Conservation (phyloP, 2,113 vertebrate genomes). For the Pangasianodon hypophthalmus region DNA sequence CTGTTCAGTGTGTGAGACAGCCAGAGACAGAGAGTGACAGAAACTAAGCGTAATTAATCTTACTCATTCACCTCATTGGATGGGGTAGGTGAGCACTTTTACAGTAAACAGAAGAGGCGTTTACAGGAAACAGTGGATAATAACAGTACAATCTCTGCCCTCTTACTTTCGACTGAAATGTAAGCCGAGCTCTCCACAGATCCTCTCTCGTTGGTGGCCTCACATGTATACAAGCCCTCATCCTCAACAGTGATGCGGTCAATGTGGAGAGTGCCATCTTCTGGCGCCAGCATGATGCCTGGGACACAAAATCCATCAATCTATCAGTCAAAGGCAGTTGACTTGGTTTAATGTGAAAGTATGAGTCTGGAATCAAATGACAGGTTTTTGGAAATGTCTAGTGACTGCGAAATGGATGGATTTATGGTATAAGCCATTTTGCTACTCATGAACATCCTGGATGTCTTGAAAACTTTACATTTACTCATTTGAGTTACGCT, state of each 20-base stretch:
- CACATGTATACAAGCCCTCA: slow-evolving; percentile 87
- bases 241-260: slow-evolving; percentile 88
- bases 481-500: not conserved
- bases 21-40: not conserved
- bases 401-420: not conserved
- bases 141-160: not conserved
- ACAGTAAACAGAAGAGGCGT: not conserved
- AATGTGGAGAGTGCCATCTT: slow-evolving; percentile 85
- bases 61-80: not conserved
- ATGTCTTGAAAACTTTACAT: not conserved
- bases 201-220: slow-evolving; percentile 86
- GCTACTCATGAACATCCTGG: not conserved
- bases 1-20: slow-evolving; percentile 33
- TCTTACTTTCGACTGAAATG: slow-evolving; percentile 85
- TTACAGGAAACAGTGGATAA: not conserved
- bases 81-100: not conserved
- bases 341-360: not conserved
- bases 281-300: slow-evolving; percentile 86
- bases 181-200: slow-evolving; percentile 83
- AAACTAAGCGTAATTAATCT: not conserved
- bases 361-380: not conserved
- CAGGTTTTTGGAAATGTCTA: not conserved
- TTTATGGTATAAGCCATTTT: not conserved
- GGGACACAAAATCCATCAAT: slow-evolving; percentile 42
- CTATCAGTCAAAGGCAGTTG: not conserved